Evolutionary conservation across 2,888 invertebrate species (phyloP), one percentile per base, ranked within the genome.

Genomic region (Agonopterix arenella): DNA sequence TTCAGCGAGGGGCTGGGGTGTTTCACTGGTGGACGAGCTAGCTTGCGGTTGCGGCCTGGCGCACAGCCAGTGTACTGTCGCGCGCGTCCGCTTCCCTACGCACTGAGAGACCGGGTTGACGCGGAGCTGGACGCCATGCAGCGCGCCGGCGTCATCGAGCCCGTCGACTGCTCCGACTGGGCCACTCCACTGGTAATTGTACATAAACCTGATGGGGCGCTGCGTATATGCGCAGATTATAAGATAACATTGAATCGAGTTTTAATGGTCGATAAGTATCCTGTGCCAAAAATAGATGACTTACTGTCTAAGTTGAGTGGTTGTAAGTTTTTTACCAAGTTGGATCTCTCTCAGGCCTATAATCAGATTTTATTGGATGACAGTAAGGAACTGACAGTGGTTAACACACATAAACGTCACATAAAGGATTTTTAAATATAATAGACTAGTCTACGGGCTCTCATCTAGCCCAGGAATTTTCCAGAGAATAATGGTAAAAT

Each of bases 211-310:
- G 48, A 53, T 36, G 53, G 48, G 11, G n/a, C 44, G 18, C 13
- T 53, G 3, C 46, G 50, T n/a, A 13, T 53, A 2, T 53, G 50
- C 36, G 53, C 60, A 2, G 64, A 62, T 13, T 67, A 57, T 43
- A 63, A 64, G 51, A 53, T 52, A 11, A 61, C 61, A 1, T 7
- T 63, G 9, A 53, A 53, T 43, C 44, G 38, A 2, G 50, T 50
- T 45, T 48, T 49, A 11, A 18, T 46, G 41, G 44, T 52, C 43
- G 52, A 49, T 42, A 46, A 28, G 50, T 43, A 43, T 42, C 48
- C 46, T 18, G 16, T 53, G 11, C 48, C 52, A 4, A 50, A 47
- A 18, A 43, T 52, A 2, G 51, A 54, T 36, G 52, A 52, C 37
- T 11, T 47, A 48, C 11, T 51, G 8, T 8, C 28, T 5, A 41